Conservation (phyloP, 2,888 invertebrate genomes). For the Apamea sordens region DNA sequence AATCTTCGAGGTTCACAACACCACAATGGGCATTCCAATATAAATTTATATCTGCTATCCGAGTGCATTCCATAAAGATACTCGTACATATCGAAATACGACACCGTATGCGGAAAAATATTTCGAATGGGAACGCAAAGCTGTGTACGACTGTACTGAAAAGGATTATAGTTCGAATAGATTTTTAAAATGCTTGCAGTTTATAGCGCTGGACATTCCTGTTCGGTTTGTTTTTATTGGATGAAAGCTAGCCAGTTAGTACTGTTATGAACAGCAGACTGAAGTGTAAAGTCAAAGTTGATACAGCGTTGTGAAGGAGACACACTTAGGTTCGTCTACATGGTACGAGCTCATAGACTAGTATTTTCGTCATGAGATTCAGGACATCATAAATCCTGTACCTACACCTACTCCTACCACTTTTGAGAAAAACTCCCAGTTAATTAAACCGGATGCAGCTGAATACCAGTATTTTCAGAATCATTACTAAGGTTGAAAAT, state of each 20-base stretch:
- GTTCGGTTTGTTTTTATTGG: conserved; percentile 36
- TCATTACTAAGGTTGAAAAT: too few species aligned
- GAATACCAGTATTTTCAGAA: too few species aligned
- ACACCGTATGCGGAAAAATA: conserved; percentile 65
- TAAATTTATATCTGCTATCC: conserved; percentile 69
- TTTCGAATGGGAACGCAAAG: conserved; percentile 56
- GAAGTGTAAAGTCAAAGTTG: conserved; percentile 2
- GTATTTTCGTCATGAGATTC: background rate
- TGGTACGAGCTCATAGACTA: background rate
- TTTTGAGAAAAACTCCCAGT: background rate
- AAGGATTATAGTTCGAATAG: conserved; percentile 60
- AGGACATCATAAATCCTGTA: background rate
- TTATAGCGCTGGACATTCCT: conserved; percentile 32
- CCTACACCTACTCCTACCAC: too few species aligned
- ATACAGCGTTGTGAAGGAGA: background rate
- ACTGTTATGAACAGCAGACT: conserved; percentile 17
- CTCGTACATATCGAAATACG: conserved; percentile 58
- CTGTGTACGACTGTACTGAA: conserved; percentile 52
- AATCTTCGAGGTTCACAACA: conserved; percentile 70
- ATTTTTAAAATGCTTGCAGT: conserved; percentile 56
- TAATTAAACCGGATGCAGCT: too few species aligned
- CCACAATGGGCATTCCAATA: conserved; percentile 73
- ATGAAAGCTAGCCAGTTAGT: conserved; percentile 30
- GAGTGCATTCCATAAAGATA: conserved; percentile 65
- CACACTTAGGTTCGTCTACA: background rate